Base-by-base conservation (phyloP, 1,140 invertebrate species). In the Lepidurus arcticus region DNA sequence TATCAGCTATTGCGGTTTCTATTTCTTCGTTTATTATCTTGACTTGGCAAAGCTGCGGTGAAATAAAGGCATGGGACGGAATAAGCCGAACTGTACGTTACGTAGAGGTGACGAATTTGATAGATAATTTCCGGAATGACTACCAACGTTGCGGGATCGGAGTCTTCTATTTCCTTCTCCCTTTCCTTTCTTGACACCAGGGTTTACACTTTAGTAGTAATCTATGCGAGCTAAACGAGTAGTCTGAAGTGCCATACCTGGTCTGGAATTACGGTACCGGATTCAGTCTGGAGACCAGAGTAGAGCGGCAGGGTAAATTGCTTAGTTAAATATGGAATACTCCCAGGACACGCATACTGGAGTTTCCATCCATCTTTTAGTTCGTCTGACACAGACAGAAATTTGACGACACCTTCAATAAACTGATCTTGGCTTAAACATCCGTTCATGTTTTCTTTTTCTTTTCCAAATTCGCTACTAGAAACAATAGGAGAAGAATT, bases 351-450 rank as follows among this genome's bases (percentile, higher is more conserved):
- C 13, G 53, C 53, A 16, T 16, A 16, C 53, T 65, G 16, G 13
- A 65, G 16, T 65, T 65, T 7, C 53, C 53, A 65, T 65, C 53
- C 53, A 65, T 65, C 53, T 16, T 65, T 65, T 21, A 65, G 53
- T 16, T 65, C 21, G 6, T 65, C 53, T 65, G 53, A 65, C 53
- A 65, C 16, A 7, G 13, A 65, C 53, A 65, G 6, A 65, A 65
- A 65, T 16, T 65, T 9, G 6, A n/a, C 8, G 16, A 65, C 13
- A 7, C 53, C 53, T 0, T 65, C 53, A 7, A n/a, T 13, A 3
- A 65, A 65, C 21, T 65, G 16, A n/a, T 65, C 13, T 65, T 65
- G 16, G 21, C 9, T 65, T 65, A 65, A n/a, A 11, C 7, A 21
- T 10, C 53, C 53, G 6, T 65, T 21, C 53, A 65, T 65, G 4